phyloP scores from a whole-genome alignment of 2,888 invertebrate species.

The Lasioglossum zephyrum region DNA sequence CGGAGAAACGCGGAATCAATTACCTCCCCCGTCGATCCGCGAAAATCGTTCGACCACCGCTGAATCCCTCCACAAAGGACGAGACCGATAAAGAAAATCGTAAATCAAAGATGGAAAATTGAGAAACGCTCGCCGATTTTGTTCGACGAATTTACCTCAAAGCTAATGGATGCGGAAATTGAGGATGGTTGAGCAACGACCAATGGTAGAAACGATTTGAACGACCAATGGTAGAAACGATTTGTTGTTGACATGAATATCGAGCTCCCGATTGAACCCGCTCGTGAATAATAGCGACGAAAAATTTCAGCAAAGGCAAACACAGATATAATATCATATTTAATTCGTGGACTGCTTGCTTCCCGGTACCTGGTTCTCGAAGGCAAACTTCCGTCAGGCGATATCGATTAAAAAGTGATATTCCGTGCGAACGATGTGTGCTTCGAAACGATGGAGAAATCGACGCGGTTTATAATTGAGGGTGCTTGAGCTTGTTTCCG shows the following conservation, averaged over 20 bases:
- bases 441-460: neutral
- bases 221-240: too few species aligned
- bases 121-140: neutral
- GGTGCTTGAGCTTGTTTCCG: neutral
- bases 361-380: neutral
- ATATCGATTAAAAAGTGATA: neutral
- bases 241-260: neutral
- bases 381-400: neutral
- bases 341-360: neutral
- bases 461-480: neutral
- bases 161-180: neutral
- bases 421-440: neutral
- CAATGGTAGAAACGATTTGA: neutral
- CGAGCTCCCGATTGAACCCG: neutral
- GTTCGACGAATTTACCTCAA: neutral
- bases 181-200: neutral
- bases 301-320: neutral
- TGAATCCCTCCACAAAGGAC: neutral
- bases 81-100: neutral
- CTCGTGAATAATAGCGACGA: neutral
- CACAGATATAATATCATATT: neutral
- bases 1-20: neutral
- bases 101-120: neutral
- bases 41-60: neutral
- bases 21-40: neutral